Evolutionary conservation across 2,797 vertebrate species (phyloP).

Genomic region (Neosalanx taihuensis): DNA sequence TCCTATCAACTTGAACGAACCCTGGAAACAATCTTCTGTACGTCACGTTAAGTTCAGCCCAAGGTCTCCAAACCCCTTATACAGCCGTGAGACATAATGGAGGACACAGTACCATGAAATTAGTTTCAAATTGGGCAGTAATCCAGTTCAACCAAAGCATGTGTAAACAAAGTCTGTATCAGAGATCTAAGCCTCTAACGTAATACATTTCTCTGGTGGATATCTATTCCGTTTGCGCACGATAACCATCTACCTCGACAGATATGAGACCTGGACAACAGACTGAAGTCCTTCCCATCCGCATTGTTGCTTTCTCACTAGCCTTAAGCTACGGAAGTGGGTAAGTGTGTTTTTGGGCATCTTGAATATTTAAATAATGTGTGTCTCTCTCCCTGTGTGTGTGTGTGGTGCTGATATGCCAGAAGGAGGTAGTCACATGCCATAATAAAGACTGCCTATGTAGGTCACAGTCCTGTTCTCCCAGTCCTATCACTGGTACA

Average conservation of each 20-base stretch:
- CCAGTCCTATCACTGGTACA: not conserved
- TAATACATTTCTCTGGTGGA: not conserved
- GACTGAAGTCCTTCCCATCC: conserved; percentile 28
- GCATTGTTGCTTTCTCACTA: no score
- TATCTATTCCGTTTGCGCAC: not conserved
- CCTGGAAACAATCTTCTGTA: conserved; percentile 19
- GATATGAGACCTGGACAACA: conserved; percentile 48
- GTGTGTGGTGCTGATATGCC: conserved; percentile 38
- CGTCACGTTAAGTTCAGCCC: not conserved
- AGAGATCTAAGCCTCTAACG: not conserved
- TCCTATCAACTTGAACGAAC: conserved; percentile 27
- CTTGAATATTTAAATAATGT: not conserved
- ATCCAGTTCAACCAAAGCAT: not conserved
- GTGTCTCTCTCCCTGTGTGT: conserved; percentile 40
- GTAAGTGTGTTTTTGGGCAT: no score
- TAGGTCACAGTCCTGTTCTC: conserved; percentile 47
- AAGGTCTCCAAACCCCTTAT: not conserved
- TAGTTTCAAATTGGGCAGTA: not conserved
- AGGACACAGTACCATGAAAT: not conserved
- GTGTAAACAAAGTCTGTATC: not conserved
- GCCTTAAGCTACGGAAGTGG: no score
- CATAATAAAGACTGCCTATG: conserved; percentile 37
- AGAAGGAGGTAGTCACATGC: conserved; percentile 31
- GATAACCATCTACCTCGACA: conserved; percentile 18
- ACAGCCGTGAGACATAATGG: not conserved